Percentiles rank a stretch among this genome's conserved stretches.
phyloP scores from a whole-genome alignment of 2,888 invertebrate genomes.

The Cheilosia grossa region DNA sequence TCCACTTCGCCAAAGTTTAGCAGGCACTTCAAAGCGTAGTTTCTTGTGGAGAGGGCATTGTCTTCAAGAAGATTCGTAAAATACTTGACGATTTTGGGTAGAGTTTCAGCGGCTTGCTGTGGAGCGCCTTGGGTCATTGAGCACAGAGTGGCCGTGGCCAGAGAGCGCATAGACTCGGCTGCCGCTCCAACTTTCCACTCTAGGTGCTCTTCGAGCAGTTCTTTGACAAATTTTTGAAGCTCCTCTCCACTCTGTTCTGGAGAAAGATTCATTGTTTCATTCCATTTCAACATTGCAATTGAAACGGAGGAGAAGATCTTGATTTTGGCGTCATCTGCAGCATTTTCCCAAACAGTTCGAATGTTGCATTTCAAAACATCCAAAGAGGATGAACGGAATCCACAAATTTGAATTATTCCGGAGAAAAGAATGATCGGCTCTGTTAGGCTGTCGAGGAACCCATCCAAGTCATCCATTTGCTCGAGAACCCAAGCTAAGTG shows the following conservation, averaged over 20 bases:
- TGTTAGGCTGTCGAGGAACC: conserved; percentile 78
- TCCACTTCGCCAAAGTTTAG: conserved; percentile 79
- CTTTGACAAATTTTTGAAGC: conserved; percentile 76
- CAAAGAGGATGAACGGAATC: conserved; percentile 78
- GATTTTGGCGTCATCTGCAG: conserved; percentile 80
- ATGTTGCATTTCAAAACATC: conserved; percentile 78
- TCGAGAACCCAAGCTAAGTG: conserved; percentile 78
- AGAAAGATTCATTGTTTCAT: conserved; percentile 76
- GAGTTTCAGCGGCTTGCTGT: conserved; percentile 77
- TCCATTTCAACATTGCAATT: conserved; percentile 80
- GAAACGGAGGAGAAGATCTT: conserved; percentile 81
- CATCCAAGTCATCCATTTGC: conserved; percentile 80
- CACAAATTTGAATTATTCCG: conserved; percentile 79
- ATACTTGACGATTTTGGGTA: conserved; percentile 78
- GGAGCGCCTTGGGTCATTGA: conserved; percentile 80
- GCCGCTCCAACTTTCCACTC: conserved; percentile 81
- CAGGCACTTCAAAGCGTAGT: conserved; percentile 81
- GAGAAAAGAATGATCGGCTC: conserved; percentile 81
- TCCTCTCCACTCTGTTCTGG: conserved; percentile 77
- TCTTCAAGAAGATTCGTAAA: conserved; percentile 81
- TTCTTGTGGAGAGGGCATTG: conserved; percentile 80
- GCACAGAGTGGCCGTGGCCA: conserved; percentile 82
- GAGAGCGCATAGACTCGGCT: conserved; percentile 81
- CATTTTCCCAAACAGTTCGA: conserved; percentile 78
- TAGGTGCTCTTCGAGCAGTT: conserved; percentile 80